These are phyloP conservation scores for Stegana nigrithorax DNA, from an alignment of 2,888 invertebrate genomes.

Conservation along the genomic window DNA sequence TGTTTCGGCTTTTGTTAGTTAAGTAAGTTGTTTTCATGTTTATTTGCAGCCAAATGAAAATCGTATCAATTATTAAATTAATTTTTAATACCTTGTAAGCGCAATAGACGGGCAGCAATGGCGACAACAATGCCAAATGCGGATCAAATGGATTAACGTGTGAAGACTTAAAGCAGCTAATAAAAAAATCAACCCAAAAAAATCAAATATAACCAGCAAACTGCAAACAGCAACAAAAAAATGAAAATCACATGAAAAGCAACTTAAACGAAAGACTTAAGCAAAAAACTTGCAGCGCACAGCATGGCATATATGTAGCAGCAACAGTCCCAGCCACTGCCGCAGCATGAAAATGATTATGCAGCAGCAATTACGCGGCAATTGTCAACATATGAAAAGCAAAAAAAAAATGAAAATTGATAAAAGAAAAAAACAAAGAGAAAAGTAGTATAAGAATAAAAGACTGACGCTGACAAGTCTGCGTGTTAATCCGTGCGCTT, in stretches of 20 bases:
- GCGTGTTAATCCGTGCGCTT: slow-evolving; percentile 18
- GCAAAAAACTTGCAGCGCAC: slow-evolving; percentile 49
- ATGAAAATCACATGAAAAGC: slow-evolving; percentile 17
- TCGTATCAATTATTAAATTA: slow-evolving; percentile 44
- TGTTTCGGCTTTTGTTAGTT: not conserved
- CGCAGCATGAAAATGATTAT: slow-evolving; percentile 47
- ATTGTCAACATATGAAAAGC: slow-evolving; percentile 55
- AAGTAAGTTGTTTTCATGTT: slow-evolving; percentile 21
- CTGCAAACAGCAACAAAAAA: slow-evolving; percentile 21
- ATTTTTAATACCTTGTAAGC: slow-evolving; percentile 20
- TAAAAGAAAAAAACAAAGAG: slow-evolving; percentile 8
- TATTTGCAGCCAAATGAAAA: slow-evolving; percentile 27
- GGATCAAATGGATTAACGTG: slow-evolving; percentile 55
- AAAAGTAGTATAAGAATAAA: slow-evolving; percentile 37
- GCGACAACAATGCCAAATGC: slow-evolving; percentile 44
- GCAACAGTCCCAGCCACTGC: not conserved
- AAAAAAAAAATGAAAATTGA: slow-evolving; percentile 16
- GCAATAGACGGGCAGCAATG: slow-evolving; percentile 14
- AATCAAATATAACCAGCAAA: too few relatives aligned
- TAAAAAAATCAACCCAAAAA: too few relatives aligned
- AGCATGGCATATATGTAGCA: slow-evolving; percentile 14
- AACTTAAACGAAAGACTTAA: slow-evolving; percentile 36
- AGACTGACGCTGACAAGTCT: too few relatives aligned
- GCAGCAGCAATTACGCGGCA: slow-evolving; percentile 65
- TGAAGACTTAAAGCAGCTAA: too few relatives aligned